A percentile compares a stretch with the other conserved stretches of the same genome.
These are phyloP conservation scores for Micrasema longulum DNA, from an alignment of 1,140 invertebrate genomes.

Conservation along the genomic window DNA sequence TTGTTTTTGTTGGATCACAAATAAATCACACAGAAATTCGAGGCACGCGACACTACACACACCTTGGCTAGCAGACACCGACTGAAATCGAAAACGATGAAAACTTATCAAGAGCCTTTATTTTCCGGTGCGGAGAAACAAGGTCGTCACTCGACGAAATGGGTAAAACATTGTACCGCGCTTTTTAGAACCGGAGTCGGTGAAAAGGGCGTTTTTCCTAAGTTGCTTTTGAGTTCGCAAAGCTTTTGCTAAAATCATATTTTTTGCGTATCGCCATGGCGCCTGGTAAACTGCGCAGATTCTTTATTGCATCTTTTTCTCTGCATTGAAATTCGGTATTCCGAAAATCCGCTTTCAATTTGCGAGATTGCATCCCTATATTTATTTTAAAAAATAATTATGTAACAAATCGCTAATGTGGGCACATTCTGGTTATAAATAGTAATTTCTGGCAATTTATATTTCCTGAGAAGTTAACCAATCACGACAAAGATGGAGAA, in stretches of 20 bases:
- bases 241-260: not conserved
- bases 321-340: no score
- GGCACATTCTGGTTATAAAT: no score
- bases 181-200: not conserved
- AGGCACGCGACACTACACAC: slow-evolving; percentile 2
- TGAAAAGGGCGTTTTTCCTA: not conserved
- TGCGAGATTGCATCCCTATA: no score
- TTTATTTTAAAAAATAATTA: no score
- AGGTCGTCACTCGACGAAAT: not conserved
- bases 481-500: no score
- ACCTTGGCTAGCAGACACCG: slow-evolving; percentile 24
- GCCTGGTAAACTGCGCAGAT: no score
- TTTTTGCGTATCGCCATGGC: no score
- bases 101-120: slow-evolving; percentile 31
- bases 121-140: not conserved
- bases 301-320: no score
- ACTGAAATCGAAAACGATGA: slow-evolving; percentile 28
- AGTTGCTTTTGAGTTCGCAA: not conserved
- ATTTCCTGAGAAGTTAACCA: no score
- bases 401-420: no score
- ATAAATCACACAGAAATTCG: slow-evolving; percentile 37
- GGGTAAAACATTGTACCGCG: not conserved
- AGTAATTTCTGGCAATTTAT: no score
- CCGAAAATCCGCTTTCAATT: no score
- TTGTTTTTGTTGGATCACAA: slow-evolving; percentile 36